Evolutionary conservation across 2,113 vertebrate species (phyloP).

Genomic region (Procavia capensis): DNA sequence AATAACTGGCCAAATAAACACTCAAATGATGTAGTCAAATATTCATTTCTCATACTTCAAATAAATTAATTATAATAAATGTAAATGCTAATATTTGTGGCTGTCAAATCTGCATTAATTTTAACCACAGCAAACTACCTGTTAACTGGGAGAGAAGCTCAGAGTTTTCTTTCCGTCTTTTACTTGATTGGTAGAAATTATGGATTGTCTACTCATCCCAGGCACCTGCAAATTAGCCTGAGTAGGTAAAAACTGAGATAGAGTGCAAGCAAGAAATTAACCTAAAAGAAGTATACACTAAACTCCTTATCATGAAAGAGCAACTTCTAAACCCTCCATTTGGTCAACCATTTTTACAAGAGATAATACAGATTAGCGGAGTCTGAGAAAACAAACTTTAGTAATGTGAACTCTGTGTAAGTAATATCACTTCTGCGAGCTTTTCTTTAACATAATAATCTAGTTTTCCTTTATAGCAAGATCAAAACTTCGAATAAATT

Average conservation of each 20-base stretch:
- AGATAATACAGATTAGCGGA: conserved; percentile 11
- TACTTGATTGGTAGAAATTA: conserved; percentile 69
- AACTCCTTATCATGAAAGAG: conserved; percentile 32
- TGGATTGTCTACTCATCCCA: conserved; percentile 61
- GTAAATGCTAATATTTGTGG: conserved; percentile 49
- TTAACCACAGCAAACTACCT: conserved; percentile 73
- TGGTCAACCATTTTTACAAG: conserved; percentile 32
- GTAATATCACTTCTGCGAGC: conserved; percentile 30
- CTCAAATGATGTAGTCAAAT: conserved; percentile 43
- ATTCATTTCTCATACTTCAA: conserved; percentile 70
- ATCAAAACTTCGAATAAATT: conserved; percentile 1
- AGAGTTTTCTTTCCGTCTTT: conserved; percentile 65
- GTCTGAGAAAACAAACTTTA: conserved; percentile 33
- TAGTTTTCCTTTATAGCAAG: conserved; percentile 42
- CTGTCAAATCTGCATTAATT: conserved; percentile 63
- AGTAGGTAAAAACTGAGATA: conserved; percentile 72
- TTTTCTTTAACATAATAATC: conserved; percentile 36
- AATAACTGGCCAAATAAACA: conserved; percentile 57
- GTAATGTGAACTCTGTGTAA: neutral
- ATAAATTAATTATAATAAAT: conserved; percentile 53
- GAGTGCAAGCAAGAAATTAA: conserved; percentile 37
- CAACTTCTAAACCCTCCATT: conserved; percentile 9
- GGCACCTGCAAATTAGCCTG: conserved; percentile 67
- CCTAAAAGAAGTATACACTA: conserved; percentile 49
- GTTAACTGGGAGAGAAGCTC: conserved; percentile 63